These are phyloP conservation scores for Eulithis prunata DNA, from an alignment of 2,888 invertebrate species.

Conservation along the genomic window DNA sequence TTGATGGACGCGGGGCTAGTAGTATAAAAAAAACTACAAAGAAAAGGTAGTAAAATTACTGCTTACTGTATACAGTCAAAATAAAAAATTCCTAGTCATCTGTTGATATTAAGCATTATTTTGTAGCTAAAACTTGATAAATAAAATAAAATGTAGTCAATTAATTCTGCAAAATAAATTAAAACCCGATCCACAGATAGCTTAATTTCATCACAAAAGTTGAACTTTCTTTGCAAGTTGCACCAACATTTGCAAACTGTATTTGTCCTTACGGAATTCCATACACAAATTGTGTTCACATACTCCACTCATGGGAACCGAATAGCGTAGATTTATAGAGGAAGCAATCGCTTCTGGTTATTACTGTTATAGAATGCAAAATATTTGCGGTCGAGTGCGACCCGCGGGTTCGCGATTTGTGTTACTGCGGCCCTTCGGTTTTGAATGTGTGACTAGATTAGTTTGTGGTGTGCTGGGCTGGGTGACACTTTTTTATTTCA, in stretches of 20 bases:
- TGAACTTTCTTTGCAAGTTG: not conserved
- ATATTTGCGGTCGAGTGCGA: slow-evolving; percentile 27
- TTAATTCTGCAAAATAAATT: too few species aligned
- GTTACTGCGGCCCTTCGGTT: slow-evolving; percentile 1
- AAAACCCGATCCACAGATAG: too few species aligned
- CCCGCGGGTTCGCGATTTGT: slow-evolving; percentile 3
- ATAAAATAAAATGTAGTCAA: too few species aligned
- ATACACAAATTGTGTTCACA: slow-evolving; percentile 16
- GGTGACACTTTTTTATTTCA: not conserved
- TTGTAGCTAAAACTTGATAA: too few species aligned
- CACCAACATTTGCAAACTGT: not conserved
- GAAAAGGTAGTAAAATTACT: too few species aligned
- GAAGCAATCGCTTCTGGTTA: slow-evolving; percentile 62
- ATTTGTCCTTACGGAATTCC: slow-evolving; percentile 13
- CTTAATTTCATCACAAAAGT: too few species aligned
- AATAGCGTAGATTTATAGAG: slow-evolving; percentile 61
- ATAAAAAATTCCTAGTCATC: too few species aligned
- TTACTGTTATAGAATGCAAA: slow-evolving; percentile 38
- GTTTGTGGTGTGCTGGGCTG: slow-evolving; percentile 1
- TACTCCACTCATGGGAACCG: slow-evolving; percentile 49
- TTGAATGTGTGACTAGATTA: not conserved
- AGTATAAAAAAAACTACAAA: too few species aligned
- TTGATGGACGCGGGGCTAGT: too few species aligned
- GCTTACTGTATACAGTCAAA: too few species aligned
- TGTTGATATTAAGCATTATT: too few species aligned